Percentiles rank a stretch among this genome's conserved stretches.
These are phyloP conservation scores for Hypomesus transpacificus DNA, from an alignment of 2,113 vertebrate genomes.

Conservation along the genomic window DNA sequence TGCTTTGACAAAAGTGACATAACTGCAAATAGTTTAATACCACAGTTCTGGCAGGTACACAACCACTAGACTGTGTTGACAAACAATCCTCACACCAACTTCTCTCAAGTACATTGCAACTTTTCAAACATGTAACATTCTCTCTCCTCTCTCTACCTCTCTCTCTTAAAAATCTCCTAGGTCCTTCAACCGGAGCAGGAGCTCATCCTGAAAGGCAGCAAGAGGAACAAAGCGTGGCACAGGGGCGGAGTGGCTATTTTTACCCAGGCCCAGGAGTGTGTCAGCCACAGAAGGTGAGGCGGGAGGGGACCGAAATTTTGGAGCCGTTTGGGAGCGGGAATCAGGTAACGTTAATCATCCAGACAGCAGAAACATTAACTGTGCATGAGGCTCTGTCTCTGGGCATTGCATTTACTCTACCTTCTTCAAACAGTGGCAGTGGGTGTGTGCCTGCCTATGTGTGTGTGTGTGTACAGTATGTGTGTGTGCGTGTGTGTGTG, in stretches of 20 bases:
- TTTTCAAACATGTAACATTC: constrained; percentile 26
- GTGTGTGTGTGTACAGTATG: constrained; percentile 29
- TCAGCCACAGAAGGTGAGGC: constrained; percentile 57
- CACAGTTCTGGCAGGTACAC: background rate
- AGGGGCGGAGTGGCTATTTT: constrained; percentile 64
- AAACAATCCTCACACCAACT: background rate
- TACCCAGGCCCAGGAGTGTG: constrained; percentile 67
- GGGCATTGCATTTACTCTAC: constrained; percentile 48
- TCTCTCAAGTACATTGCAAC: constrained; percentile 2
- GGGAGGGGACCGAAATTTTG: constrained; percentile 61
- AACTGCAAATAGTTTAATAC: too few relatives aligned
- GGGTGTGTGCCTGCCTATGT: constrained; percentile 27
- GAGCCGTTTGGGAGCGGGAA: constrained; percentile 59
- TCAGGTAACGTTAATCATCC: constrained; percentile 69
- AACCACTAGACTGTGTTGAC: background rate
- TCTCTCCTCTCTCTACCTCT: constrained; percentile 5
- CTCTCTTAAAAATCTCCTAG: too few relatives aligned
- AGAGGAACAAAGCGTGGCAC: constrained; percentile 47
- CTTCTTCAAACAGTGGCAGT: constrained; percentile 47
- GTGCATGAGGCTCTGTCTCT: constrained; percentile 68
- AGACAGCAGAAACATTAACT: constrained; percentile 72
- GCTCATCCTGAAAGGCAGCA: constrained; percentile 14
- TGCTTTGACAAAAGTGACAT: too few relatives aligned
- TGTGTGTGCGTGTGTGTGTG: constrained; percentile 7
- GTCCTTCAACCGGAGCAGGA: too few relatives aligned